A percentile compares a stretch with the other conserved stretches of the same genome.
Evolutionary conservation across 2,797 vertebrate genomes (phyloP).

Genomic region (Microchirus variegatus): DNA sequence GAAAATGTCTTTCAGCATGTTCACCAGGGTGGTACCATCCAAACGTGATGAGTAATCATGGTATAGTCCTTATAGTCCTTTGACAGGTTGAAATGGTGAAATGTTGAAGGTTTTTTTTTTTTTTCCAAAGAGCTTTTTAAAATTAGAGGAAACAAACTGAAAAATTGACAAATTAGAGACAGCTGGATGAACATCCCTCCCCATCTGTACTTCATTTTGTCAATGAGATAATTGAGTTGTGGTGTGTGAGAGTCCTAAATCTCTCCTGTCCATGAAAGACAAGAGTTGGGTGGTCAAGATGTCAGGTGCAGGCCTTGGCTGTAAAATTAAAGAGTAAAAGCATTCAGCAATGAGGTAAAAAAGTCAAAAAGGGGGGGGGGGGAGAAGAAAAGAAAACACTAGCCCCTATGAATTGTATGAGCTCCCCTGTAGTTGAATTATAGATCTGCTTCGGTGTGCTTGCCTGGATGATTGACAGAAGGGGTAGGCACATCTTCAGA

Average conservation of each 20-base stretch:
- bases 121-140: slow-evolving; percentile 24
- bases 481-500: slow-evolving; percentile 76
- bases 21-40: slow-evolving; percentile 19
- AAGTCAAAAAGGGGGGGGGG: slow-evolving; percentile 31
- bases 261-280: slow-evolving; percentile 24
- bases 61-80: no score
- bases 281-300: slow-evolving; percentile 58
- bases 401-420: slow-evolving; percentile 79
- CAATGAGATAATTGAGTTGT: slow-evolving; percentile 64
- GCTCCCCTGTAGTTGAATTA: slow-evolving; percentile 80
- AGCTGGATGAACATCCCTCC: slow-evolving; percentile 53
- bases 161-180: slow-evolving; percentile 58
- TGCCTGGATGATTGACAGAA: slow-evolving; percentile 79
- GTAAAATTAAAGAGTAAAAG: slow-evolving; percentile 70
- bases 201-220: slow-evolving; percentile 22
- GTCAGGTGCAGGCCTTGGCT: slow-evolving; percentile 46
- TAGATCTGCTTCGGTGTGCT: slow-evolving; percentile 76
- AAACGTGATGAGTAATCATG: neutral
- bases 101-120: slow-evolving; percentile 44
- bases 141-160: slow-evolving; percentile 56
- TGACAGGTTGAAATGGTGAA: slow-evolving; percentile 58
- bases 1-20: slow-evolving; percentile 24
- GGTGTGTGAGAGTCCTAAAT: slow-evolving; percentile 28
- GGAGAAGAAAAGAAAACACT: slow-evolving; percentile 49
- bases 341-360: slow-evolving; percentile 39